These are phyloP conservation scores for Galeopterus variegatus DNA, from an alignment of 2,113 vertebrate species.

Conservation along the genomic window DNA sequence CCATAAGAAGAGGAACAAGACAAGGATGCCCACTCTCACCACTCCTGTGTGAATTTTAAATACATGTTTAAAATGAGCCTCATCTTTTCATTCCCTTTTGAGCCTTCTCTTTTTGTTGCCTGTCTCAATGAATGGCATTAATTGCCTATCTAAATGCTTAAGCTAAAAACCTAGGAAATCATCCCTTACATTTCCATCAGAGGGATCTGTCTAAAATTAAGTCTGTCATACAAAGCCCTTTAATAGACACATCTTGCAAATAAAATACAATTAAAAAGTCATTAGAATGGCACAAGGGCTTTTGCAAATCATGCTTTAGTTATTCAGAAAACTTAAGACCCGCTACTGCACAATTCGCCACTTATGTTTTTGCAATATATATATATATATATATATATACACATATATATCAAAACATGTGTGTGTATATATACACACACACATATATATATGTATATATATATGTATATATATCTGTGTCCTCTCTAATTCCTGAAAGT, in stretches of 20 bases:
- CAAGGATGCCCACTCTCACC: no score
- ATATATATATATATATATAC: no score
- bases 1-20: no score
- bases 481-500: background rate
- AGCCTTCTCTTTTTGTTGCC: background rate
- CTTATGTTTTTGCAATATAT: background rate
- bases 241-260: background rate
- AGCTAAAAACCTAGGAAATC: background rate
- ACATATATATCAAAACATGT: no score
- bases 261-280: slow-evolving; percentile 36
- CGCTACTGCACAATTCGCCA: background rate
- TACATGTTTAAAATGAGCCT: background rate
- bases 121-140: background rate
- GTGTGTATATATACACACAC: no score
- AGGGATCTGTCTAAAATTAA: background rate
- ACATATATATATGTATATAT: no score
- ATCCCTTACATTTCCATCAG: background rate
- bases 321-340: slow-evolving; percentile 18
- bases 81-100: background rate
- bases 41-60: background rate
- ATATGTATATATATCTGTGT: no score
- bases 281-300: background rate
- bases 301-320: background rate
- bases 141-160: background rate
- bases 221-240: background rate